phyloP scores from a whole-genome alignment of 2,888 invertebrate genomes.

The Neocrepidodera transversa region DNA sequence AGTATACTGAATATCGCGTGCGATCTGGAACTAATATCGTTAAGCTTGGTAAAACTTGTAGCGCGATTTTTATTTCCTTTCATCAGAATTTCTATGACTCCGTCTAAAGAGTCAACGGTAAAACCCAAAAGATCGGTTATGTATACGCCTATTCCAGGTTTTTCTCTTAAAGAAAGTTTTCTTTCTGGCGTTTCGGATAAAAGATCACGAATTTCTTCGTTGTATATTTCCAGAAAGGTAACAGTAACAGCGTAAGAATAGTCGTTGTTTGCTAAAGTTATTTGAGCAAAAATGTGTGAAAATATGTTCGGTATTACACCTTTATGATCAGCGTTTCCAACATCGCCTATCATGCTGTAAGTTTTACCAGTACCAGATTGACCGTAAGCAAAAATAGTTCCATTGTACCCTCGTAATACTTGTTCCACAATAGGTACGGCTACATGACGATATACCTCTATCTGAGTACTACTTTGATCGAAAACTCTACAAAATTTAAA shows the following conservation, averaged over 20 bases:
- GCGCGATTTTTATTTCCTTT: conserved; percentile 91
- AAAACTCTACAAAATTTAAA: conserved; percentile 95
- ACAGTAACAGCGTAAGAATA: conserved; percentile 91
- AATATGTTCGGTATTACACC: conserved; percentile 98
- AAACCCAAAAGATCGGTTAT: conserved; percentile 94
- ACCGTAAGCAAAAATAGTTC: conserved; percentile 85
- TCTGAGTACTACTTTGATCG: conserved; percentile 79
- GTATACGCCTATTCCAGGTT: conserved; percentile 94
- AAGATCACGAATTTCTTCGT: conserved; percentile 95
- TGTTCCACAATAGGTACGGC: conserved; percentile 94
- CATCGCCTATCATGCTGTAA: conserved; percentile 93
- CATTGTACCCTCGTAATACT: conserved; percentile 93
- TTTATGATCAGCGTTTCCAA: conserved; percentile 81
- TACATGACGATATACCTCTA: conserved; percentile 92
- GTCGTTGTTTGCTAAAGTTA: conserved; percentile 81
- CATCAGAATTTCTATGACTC: conserved; percentile 92
- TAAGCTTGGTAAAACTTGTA: conserved; percentile 86
- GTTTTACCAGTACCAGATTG: conserved; percentile 97
- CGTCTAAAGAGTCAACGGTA: conserved; percentile 94
- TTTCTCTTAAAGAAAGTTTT: conserved; percentile 88
- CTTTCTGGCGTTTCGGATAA: conserved; percentile 69
- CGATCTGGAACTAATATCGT: conserved; percentile 89
- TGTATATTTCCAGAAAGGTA: conserved; percentile 97
- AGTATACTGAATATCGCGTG: conserved; percentile 98
- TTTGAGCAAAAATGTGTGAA: conserved; percentile 96